A percentile compares a stretch with the other conserved stretches of the same genome.
phyloP scores from a whole-genome alignment of 2,888 invertebrate genomes.

The Cantharis flavilabris region DNA sequence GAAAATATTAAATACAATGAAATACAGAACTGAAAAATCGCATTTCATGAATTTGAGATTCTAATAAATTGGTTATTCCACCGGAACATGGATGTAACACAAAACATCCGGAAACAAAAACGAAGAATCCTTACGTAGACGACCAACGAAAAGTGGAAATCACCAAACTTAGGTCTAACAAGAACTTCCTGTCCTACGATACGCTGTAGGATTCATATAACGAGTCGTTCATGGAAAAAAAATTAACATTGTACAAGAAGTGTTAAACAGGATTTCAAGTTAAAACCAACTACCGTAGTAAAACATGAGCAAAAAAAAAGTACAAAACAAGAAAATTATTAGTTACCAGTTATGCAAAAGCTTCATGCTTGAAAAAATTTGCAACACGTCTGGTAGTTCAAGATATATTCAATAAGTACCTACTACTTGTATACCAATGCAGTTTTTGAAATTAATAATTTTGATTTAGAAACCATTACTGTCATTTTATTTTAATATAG shows the following conservation, averaged over 20 bases:
- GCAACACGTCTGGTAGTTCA: background rate
- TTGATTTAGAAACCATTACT: background rate
- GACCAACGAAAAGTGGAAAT: background rate
- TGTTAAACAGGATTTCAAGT: background rate
- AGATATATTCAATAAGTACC: background rate
- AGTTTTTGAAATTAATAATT: background rate
- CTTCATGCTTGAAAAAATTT: background rate
- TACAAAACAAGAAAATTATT: background rate
- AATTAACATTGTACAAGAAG: background rate
- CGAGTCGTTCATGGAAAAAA: background rate
- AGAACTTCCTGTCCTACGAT: constrained; percentile 8
- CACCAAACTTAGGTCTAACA: constrained; percentile 9
- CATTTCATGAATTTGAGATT: background rate
- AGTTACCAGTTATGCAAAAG: background rate
- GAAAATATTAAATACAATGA: background rate
- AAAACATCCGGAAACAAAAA: constrained; percentile 5
- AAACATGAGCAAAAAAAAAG: background rate
- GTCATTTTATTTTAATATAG: background rate
- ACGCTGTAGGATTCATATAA: background rate
- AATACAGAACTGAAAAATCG: background rate
- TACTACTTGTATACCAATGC: background rate
- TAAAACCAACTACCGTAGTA: background rate
- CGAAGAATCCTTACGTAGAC: background rate
- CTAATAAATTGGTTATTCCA: constrained; percentile 5
- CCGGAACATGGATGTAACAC: constrained; percentile 3